Percentiles rank a stretch among this genome's conserved stretches.
These are phyloP conservation scores for Ophion ellenae DNA, from an alignment of 2,888 invertebrate species.

Conservation along the genomic window DNA sequence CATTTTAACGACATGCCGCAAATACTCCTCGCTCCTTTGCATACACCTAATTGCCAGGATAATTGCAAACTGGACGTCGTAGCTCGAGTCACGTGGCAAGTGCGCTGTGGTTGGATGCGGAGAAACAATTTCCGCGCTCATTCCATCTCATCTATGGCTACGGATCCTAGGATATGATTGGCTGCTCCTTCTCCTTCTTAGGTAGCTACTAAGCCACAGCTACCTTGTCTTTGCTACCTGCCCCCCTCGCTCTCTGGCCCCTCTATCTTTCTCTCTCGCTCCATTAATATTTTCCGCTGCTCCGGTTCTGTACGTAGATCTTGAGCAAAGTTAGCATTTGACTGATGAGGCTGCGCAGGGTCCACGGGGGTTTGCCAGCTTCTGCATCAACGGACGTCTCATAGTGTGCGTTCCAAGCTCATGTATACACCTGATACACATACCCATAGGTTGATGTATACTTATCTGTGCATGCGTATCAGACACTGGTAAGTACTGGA, in stretches of 20 bases:
- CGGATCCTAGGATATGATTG: constrained; percentile 11
- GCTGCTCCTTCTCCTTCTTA: neutral
- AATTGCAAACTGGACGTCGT: constrained; percentile 27
- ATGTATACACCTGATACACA: neutral
- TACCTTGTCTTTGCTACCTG: neutral
- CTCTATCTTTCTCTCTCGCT: constrained; percentile 14
- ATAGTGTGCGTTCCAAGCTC: constrained; percentile 4
- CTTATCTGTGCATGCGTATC: neutral
- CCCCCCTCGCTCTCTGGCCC: no score
- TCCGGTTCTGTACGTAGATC: constrained; percentile 40
- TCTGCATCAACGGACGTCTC: constrained; percentile 8
- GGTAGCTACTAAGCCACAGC: neutral
- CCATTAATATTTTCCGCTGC: constrained; percentile 9
- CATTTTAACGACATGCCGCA: neutral
- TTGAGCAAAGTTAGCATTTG: constrained; percentile 13
- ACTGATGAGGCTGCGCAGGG: neutral
- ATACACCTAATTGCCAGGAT: neutral
- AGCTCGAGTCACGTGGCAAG: constrained; percentile 56
- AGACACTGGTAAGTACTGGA: constrained; percentile 52
- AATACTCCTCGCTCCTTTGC: neutral
- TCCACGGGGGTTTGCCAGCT: constrained; percentile 5
- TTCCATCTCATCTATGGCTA: constrained; percentile 74
- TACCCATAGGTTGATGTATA: constrained; percentile 16
- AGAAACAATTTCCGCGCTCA: constrained; percentile 76
- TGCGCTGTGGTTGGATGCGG: constrained; percentile 72